Conservation (phyloP, 1,140 invertebrate genomes). For the Colletes gigas region DNA sequence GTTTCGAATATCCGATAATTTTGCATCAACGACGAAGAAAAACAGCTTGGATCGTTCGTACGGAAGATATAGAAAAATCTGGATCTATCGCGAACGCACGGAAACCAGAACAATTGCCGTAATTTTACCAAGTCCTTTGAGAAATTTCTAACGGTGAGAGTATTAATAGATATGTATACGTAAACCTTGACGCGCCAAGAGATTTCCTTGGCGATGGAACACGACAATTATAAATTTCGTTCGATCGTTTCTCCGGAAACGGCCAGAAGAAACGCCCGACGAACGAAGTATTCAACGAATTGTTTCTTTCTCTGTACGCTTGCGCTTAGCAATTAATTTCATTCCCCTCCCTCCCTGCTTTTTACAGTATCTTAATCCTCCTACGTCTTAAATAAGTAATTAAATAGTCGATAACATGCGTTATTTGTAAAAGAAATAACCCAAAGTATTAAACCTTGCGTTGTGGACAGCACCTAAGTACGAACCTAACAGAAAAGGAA, state of each 20-base stretch:
- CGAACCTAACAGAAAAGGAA: background rate
- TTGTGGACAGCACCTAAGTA: background rate
- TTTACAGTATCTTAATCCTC: background rate
- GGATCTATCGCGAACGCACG: too few species aligned
- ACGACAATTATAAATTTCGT: constrained; percentile 1
- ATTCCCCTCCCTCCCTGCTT: too few species aligned
- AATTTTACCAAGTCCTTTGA: background rate
- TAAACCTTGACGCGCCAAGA: constrained; percentile 1
- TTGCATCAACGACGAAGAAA: too few species aligned
- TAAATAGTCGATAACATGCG: background rate
- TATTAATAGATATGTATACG: constrained; percentile 35
- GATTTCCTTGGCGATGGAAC: background rate
- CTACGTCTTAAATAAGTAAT: background rate
- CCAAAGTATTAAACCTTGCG: background rate
- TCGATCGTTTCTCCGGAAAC: constrained; percentile 3
- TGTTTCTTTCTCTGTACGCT: background rate
- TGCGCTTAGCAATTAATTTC: background rate
- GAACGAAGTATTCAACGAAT: background rate
- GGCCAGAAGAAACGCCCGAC: background rate
- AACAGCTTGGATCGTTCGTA: too few species aligned
- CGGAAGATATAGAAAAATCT: too few species aligned
- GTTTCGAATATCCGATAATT: too few species aligned
- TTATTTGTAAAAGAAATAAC: background rate
- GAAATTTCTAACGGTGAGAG: background rate
- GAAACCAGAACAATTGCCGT: background rate